phyloP scores from a whole-genome alignment of 2,797 vertebrate species.

The Rhinichthys osculus region DNA sequence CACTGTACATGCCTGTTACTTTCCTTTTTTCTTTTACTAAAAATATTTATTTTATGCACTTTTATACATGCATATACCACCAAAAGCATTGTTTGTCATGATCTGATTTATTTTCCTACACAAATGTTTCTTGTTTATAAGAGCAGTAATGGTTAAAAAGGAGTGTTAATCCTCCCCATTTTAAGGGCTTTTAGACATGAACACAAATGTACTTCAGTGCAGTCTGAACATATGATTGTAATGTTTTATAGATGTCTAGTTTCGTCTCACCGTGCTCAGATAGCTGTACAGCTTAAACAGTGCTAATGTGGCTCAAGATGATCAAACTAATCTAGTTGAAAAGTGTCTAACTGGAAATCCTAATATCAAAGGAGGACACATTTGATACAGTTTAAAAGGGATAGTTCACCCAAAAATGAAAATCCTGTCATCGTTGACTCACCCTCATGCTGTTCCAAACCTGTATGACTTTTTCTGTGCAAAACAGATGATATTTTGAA shows the following conservation, averaged over 20 bases:
- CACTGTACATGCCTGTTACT: constrained; percentile 22
- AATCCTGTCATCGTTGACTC: neutral
- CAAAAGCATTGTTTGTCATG: constrained; percentile 41
- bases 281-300: neutral
- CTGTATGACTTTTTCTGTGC: neutral
- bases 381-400: neutral
- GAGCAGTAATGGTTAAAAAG: constrained; percentile 45
- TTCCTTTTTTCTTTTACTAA: constrained; percentile 11
- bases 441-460: neutral
- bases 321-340: constrained; percentile 8
- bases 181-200: constrained; percentile 33
- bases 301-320: neutral
- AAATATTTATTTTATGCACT: constrained; percentile 45
- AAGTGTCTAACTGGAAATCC: neutral
- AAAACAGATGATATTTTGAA: neutral
- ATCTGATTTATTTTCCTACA: constrained; percentile 32
- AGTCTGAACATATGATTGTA: constrained; percentile 29
- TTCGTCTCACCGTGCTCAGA: neutral
- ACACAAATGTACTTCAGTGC: constrained; percentile 61
- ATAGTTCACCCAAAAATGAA: neutral
- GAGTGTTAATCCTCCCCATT: constrained; percentile 64
- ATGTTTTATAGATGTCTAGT: constrained; percentile 29
- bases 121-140: constrained; percentile 28
- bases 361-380: neutral
- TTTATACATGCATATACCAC: constrained; percentile 40